Base-by-base conservation (phyloP, 2,888 invertebrate genomes). In the Amiota communis region DNA sequence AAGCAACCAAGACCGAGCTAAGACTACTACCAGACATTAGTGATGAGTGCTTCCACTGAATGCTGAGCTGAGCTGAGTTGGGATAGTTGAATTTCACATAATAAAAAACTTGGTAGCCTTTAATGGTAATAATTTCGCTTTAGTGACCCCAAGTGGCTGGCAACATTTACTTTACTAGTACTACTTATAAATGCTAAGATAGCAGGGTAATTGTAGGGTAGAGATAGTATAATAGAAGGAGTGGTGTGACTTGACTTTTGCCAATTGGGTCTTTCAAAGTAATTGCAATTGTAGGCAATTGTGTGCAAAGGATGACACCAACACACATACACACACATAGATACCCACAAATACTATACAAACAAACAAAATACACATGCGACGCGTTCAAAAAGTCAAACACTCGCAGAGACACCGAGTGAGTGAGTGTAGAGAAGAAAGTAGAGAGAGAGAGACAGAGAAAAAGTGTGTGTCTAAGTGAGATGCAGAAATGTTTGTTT, bases 401-500 rank as follows among this genome's bases (percentile, higher is more conserved):
- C 47, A 47, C 48, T 15, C 11, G 8, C 13, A 8, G n/a, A 47
- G 47, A 47, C 48, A 67, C 49, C 15, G 65, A 48, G 1, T n/a
- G 12, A 65, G n/a, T 46, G 10, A n/a, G 13, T 4, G n/a, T 8
- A 51, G 12, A n/a, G 53, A 36, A 36, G 3, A 51, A 51, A 51
- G n/a, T 51, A 23, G 23, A 23, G 23, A 23, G 23, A 51, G 12
- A 51, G 53, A 51, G 13, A 51, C 4, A 51, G 4, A 51, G n/a
- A 51, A 2, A 51, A 15, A 36, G 0, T 51, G 17, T 20, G 13
- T 49, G 12, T 63, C 36, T 63, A 8, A 17, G 68, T 36, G 53
- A 61, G 49, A 15, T 72, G n/a, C 49, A 57, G 53, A 67, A 72
- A 75, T 74, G 75, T 71, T 77, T 74, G 72, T 74, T 72, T 36